Conservation (phyloP, 2,888 invertebrate species). For the Hyppa rectilinea region DNA sequence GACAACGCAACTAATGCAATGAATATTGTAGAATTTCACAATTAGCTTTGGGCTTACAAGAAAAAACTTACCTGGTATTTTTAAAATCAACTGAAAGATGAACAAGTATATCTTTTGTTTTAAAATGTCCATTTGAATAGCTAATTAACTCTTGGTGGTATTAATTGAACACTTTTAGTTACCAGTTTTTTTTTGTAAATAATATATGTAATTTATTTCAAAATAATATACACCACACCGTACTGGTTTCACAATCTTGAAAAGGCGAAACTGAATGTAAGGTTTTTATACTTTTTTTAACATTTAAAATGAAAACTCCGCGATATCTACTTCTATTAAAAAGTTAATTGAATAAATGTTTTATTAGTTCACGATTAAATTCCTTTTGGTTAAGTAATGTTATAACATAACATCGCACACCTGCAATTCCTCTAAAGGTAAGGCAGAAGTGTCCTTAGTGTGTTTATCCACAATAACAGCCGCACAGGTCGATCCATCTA, state of each 20-base stretch:
- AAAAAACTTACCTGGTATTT: slow-evolving; percentile 27
- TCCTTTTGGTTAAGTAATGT: not conserved
- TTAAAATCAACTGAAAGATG: not conserved
- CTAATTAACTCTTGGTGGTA: not conserved
- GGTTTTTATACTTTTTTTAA: not conserved
- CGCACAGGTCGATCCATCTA: too few relatives aligned
- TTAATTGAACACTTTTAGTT: not conserved
- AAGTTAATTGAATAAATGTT: slow-evolving; percentile 43
- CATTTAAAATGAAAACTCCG: not conserved
- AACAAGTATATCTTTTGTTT: slow-evolving; percentile 1
- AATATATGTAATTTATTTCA: not conserved
- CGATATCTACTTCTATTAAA: slow-evolving; percentile 26
- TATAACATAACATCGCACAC: not conserved
- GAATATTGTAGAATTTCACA: not conserved
- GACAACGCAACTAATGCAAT: not conserved
- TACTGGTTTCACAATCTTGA: not conserved
- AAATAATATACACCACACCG: too few relatives aligned
- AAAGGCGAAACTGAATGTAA: not conserved
- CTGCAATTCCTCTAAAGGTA: not conserved
- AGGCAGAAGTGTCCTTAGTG: not conserved
- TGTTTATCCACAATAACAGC: too few relatives aligned
- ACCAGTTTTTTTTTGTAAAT: not conserved
- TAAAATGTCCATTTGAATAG: slow-evolving; percentile 9
- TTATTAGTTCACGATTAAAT: slow-evolving; percentile 22
- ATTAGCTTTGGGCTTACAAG: not conserved